Conservation (phyloP, 2,797 vertebrate genomes). For the Muraenolepis orangiensis region DNA sequence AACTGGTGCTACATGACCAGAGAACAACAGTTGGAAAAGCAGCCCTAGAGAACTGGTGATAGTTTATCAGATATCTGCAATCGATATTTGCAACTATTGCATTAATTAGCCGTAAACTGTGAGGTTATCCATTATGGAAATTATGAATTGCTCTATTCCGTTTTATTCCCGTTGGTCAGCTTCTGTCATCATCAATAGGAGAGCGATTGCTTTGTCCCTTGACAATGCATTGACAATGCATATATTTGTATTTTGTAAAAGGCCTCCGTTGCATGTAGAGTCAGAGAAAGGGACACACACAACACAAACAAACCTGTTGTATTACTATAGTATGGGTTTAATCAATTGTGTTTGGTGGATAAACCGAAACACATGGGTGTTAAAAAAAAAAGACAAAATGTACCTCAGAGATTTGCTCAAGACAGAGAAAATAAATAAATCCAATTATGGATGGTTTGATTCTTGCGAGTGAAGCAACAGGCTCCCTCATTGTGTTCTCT, state of each 20-base stretch:
- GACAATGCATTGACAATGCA: background rate
- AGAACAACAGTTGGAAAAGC: too few species aligned
- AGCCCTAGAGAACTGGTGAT: too few species aligned
- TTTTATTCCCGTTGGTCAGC: background rate
- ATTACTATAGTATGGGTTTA: background rate
- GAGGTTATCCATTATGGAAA: background rate
- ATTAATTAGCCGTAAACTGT: background rate
- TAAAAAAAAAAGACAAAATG: background rate
- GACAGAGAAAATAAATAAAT: background rate
- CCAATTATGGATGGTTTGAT: background rate
- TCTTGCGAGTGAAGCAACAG: background rate
- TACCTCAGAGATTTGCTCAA: background rate
- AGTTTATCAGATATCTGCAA: too few species aligned
- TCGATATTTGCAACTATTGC: background rate
- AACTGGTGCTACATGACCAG: too few species aligned
- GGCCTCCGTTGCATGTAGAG: background rate
- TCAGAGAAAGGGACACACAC: background rate
- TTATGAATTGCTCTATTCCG: background rate
- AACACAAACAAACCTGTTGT: background rate
- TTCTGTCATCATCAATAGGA: background rate
- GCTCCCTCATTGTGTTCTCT: background rate
- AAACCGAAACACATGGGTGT: background rate
- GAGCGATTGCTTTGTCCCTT: background rate
- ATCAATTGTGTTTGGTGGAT: background rate
- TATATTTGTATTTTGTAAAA: background rate